A percentile compares a stretch with the other conserved stretches of the same genome.
phyloP scores from a whole-genome alignment of 2,113 vertebrate genomes.

The Phainopepla nitens region DNA sequence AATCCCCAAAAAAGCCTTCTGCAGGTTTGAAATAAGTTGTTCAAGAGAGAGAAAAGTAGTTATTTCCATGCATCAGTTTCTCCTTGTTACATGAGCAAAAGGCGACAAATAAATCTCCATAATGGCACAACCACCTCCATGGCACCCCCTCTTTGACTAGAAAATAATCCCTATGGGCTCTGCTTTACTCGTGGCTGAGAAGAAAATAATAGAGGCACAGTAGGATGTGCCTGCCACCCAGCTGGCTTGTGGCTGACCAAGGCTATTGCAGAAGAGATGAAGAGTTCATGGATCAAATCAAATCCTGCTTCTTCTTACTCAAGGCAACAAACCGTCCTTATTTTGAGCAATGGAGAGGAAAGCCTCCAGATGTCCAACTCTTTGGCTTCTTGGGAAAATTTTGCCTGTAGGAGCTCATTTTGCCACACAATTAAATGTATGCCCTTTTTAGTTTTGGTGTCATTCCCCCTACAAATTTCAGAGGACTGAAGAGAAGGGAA shows the following conservation, averaged over 20 bases:
- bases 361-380: background rate
- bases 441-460: background rate
- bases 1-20: background rate
- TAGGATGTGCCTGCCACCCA: background rate
- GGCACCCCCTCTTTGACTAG: background rate
- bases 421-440: background rate
- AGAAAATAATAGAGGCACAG: background rate
- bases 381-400: background rate
- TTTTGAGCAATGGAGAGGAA: background rate
- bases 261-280: background rate
- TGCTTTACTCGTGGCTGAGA: background rate
- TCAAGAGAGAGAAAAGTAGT: background rate
- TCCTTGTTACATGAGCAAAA: background rate
- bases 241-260: background rate
- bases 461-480: background rate
- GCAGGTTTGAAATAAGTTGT: background rate
- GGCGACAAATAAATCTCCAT: background rate
- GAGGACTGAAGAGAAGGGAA: background rate
- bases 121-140: background rate
- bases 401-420: background rate
- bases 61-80: background rate
- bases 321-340: background rate
- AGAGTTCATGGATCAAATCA: background rate
- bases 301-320: background rate
- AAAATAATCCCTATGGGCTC: background rate